Base-by-base conservation (phyloP, 2,888 invertebrate genomes). In the Tipula lateralis region DNA sequence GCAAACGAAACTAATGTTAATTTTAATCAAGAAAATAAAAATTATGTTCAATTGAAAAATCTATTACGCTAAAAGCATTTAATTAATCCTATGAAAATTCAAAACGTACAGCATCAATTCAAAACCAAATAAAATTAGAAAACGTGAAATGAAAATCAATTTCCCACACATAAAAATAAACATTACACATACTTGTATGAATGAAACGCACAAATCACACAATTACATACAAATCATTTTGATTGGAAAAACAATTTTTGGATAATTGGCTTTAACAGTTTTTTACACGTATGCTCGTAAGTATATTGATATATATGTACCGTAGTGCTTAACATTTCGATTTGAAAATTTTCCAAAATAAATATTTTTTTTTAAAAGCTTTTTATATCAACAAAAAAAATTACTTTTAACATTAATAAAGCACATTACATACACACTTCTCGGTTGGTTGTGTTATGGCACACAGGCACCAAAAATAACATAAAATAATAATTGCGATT, bases 401-500 rank as follows among this genome's bases (percentile, higher is more conserved):
- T n/a, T n/a, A 66, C 66, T 66, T 66, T 66, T 66, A 66, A 66
- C 66, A 66, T 19, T 66, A 6, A 16, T 16, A 44, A 3, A 66
- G 66, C 66, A 66, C 66, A 66, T 66, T 66, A 66, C 24, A 50
- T 66, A 24, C 66, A 16, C 44, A 44, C n/a, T n/a, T n/a, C n/a
- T 44, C n/a, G 4, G n/a, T 44, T n/a, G n/a, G 44, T 3, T 32
- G 3, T 32, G 32, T 7, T n/a, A 16, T 44, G 44, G 36, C 0
- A 36, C 9, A 36, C 6, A 0, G n/a, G 44, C n/a, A 44, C 44
- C n/a, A 44, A 24, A 39, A 66, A 66, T 66, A 66, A 24, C 19
- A 66, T 44, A 39, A 39, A 44, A 44, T 44, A 66, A 66, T 66
- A 66, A 66, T 66, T 66, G 66, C 66, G 24, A 66, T 66, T 66